Percentiles rank a stretch among this genome's conserved stretches.
Evolutionary conservation across 2,888 invertebrate genomes (phyloP).

Genomic region (Lagria hirta): DNA sequence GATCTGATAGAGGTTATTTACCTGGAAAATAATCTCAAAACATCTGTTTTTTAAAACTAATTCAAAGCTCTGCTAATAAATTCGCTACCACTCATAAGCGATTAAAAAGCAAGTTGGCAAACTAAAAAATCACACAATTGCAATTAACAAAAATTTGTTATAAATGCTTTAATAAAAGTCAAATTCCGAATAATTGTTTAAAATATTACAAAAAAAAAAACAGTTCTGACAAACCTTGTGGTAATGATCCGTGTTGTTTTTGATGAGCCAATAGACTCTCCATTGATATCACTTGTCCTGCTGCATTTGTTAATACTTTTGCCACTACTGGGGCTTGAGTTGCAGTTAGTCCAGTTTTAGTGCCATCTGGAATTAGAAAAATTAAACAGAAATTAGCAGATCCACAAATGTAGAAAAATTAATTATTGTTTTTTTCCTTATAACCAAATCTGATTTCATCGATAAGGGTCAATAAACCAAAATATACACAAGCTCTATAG

Average conservation of each 20-base stretch:
- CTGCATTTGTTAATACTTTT: constrained; percentile 71
- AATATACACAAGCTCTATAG: too few relatives aligned
- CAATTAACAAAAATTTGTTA: not conserved
- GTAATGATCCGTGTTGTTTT: constrained; percentile 53
- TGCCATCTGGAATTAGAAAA: constrained; percentile 14
- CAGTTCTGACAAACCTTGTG: constrained; percentile 62
- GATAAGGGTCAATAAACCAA: too few relatives aligned
- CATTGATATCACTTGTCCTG: constrained; percentile 62
- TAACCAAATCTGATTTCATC: too few relatives aligned
- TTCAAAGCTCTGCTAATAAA: too few relatives aligned
- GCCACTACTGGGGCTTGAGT: constrained; percentile 65
- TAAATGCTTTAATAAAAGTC: too few relatives aligned
- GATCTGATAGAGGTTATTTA: too few relatives aligned
- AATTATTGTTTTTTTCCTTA: too few relatives aligned
- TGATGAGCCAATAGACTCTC: constrained; percentile 62
- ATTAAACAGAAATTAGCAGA: not conserved
- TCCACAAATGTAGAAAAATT: not conserved
- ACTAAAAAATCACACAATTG: not conserved
- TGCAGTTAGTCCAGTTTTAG: constrained; percentile 42
- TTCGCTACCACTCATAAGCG: too few relatives aligned
- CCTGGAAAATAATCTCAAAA: too few relatives aligned
- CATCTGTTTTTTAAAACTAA: too few relatives aligned
- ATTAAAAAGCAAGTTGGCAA: not conserved
- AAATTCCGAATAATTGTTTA: too few relatives aligned
- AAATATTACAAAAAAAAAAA: not conserved